A percentile compares a stretch with the other conserved stretches of the same genome.
These are phyloP conservation scores for Ceraclea dissimilis DNA, from an alignment of 2,888 invertebrate species.

Conservation along the genomic window DNA sequence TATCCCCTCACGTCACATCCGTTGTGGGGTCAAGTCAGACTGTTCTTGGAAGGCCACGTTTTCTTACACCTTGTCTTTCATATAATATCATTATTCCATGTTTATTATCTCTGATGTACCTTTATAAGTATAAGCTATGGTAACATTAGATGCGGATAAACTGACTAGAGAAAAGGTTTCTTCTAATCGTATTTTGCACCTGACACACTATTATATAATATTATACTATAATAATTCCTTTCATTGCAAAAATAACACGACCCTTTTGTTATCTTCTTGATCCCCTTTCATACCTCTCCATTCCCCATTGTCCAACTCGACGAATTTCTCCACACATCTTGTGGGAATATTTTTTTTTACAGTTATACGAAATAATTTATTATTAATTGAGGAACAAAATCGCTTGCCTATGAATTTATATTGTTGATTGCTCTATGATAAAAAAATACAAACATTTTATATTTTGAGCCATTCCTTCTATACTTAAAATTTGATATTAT, in stretches of 20 bases:
- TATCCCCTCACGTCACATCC: no score
- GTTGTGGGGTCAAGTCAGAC: no score
- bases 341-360: conserved; percentile 3
- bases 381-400: not conserved
- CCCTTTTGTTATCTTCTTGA: conserved; percentile 1
- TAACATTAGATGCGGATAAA: conserved; percentile 4
- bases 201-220: conserved; percentile 5
- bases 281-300: not conserved
- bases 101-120: no score
- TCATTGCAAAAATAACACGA: conserved; percentile 15
- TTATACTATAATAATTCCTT: conserved; percentile 6
- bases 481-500: no score
- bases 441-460: no score
- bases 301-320: not conserved
- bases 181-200: conserved; percentile 16
- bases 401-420: not conserved
- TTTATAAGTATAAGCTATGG: no score
- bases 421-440: not conserved
- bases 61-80: no score
- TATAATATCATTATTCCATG: no score
- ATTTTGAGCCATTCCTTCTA: no score
- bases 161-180: not conserved
- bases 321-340: not conserved
- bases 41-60: no score
- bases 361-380: not conserved